These are phyloP conservation scores for Pelochelys cantorii DNA, from an alignment of 2,797 vertebrate genomes.

Conservation along the genomic window DNA sequence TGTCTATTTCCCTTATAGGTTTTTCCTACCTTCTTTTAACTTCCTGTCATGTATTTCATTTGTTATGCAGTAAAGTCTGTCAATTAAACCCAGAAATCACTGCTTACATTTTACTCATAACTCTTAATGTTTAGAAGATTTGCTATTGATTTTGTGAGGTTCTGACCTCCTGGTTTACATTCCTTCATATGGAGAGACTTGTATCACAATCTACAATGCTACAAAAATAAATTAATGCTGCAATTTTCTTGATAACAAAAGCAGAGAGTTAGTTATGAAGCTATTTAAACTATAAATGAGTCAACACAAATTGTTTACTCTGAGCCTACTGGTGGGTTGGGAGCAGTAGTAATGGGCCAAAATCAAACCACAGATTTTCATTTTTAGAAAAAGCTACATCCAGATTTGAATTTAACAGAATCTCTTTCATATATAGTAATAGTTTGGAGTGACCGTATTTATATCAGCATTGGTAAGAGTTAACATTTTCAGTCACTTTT, in stretches of 20 bases:
- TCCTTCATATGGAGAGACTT: not conserved
- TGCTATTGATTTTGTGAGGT: not conserved
- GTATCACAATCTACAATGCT: not conserved
- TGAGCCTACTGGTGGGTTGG: not conserved
- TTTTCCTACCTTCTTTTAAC: not conserved
- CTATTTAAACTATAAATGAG: not conserved
- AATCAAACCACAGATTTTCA: not conserved
- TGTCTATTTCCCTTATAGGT: not conserved
- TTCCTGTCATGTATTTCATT: not conserved
- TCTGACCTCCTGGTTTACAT: not conserved
- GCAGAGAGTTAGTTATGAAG: not conserved
- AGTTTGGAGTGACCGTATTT: not conserved
- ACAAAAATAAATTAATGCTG: not conserved
- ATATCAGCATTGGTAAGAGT: rapidly evolving
- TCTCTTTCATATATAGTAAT: not conserved
- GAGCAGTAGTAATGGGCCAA: not conserved
- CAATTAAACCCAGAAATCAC: not conserved
- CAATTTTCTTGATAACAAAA: not conserved
- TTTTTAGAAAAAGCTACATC: not conserved
- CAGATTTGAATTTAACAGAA: not conserved
- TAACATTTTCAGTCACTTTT: not conserved
- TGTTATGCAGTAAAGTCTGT: not conserved
- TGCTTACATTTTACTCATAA: not conserved
- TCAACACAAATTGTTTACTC: not conserved
- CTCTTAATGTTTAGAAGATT: not conserved